Evolutionary conservation across 2,797 vertebrate genomes (phyloP).

Genomic region (Rousettus madagascariensis): DNA sequence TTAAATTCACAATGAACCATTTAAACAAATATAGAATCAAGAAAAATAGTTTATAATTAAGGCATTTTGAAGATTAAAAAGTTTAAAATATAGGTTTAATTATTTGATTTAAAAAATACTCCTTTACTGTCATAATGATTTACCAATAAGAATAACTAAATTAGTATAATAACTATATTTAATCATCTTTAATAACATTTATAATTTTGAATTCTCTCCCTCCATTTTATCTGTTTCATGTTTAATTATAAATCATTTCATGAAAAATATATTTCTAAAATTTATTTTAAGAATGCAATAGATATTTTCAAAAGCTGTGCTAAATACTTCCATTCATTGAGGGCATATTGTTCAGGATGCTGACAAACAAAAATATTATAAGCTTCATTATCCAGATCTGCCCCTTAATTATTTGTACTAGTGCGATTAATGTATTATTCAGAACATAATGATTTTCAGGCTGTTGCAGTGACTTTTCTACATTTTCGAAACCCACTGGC

Average conservation of each 20-base stretch:
- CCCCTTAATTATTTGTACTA: background rate
- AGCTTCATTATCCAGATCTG: background rate
- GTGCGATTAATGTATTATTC: background rate
- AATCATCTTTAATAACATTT: background rate
- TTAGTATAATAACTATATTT: background rate
- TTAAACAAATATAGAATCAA: background rate
- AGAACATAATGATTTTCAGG: background rate
- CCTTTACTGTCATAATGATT: background rate
- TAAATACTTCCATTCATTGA: background rate
- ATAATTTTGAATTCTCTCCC: background rate
- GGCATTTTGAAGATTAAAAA: conserved; percentile 3
- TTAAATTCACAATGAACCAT: background rate
- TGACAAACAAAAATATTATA: conserved; percentile 27
- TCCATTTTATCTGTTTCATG: background rate
- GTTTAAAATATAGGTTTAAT: conserved; percentile 12
- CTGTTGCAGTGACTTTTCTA: background rate
- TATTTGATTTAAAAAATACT: background rate
- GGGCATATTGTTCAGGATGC: background rate
- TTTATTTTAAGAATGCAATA: background rate
- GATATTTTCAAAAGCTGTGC: background rate
- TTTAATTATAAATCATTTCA: conserved; percentile 49
- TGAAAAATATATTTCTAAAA: background rate
- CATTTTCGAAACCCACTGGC: background rate
- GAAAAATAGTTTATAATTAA: background rate
- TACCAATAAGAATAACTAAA: background rate